Percentiles rank a stretch among this genome's conserved stretches.
Evolutionary conservation across 2,888 invertebrate genomes (phyloP).

Genomic region (Ochropacha duplaris): DNA sequence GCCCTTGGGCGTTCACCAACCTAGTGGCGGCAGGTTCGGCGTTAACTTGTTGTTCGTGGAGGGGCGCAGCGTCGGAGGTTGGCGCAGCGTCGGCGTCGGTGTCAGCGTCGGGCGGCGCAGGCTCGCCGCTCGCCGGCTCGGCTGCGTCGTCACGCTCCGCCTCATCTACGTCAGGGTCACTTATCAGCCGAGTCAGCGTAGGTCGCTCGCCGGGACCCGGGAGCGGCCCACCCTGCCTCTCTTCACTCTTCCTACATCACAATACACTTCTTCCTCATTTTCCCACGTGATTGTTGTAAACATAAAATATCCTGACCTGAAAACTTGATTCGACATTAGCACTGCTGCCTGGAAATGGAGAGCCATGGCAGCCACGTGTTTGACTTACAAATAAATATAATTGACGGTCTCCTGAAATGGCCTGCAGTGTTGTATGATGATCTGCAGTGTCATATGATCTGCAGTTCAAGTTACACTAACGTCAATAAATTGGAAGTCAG

Average conservation of each 20-base stretch:
- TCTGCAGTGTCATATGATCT: neutral
- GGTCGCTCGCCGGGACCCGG: constrained; percentile 57
- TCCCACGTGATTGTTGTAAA: constrained; percentile 50
- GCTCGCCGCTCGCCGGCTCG: constrained; percentile 52
- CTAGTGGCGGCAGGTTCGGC: constrained; percentile 74
- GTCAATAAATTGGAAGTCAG: constrained; percentile 1
- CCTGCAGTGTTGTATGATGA: neutral
- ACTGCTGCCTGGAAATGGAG: constrained; percentile 66
- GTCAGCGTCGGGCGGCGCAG: constrained; percentile 50
- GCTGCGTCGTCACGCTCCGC: constrained; percentile 55
- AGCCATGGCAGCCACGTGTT: constrained; percentile 51
- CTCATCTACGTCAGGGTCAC: constrained; percentile 75
- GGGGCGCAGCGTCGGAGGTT: constrained; percentile 48
- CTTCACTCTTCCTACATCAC: constrained; percentile 31
- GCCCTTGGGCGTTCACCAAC: constrained; percentile 77
- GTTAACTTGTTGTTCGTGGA: constrained; percentile 66
- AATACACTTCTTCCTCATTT: constrained; percentile 39
- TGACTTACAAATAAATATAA: constrained; percentile 48
- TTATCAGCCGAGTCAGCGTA: constrained; percentile 66
- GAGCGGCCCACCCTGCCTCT: constrained; percentile 71
- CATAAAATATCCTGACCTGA: constrained; percentile 72
- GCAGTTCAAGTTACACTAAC: neutral
- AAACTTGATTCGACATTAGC: constrained; percentile 82
- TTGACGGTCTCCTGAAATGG: constrained; percentile 33
- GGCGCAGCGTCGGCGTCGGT: constrained; percentile 49